Evolutionary conservation across 2,113 vertebrate species (phyloP).

Genomic region (Brachypodius melanocephalos): DNA sequence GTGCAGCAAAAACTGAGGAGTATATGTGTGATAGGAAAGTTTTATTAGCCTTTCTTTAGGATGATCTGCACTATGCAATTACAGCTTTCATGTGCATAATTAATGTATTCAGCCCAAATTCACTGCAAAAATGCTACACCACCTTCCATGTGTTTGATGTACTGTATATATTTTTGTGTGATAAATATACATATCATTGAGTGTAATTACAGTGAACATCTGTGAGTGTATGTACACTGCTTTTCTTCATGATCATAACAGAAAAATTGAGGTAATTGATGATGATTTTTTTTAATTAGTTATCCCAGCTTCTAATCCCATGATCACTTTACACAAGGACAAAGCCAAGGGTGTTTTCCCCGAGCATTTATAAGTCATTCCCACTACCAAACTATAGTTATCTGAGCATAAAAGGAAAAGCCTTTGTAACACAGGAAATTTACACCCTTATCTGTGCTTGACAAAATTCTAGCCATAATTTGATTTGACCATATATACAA

Average conservation of each 20-base stretch:
- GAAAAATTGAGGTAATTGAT: neutral
- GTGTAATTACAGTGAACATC: neutral
- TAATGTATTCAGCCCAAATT: neutral
- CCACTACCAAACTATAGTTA: neutral
- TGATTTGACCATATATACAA: slow-evolving; percentile 42
- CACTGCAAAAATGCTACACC: neutral
- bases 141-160: neutral
- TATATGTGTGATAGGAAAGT: neutral
- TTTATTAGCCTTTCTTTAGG: neutral
- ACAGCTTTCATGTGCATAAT: neutral
- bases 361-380: neutral
- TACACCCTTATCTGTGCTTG: slow-evolving; percentile 32
- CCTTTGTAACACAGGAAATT: slow-evolving; percentile 9
- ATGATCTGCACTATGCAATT: neutral
- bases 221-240: neutral
- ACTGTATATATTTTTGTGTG: neutral
- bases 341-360: neutral
- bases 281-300: neutral
- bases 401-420: neutral
- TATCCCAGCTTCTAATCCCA: neutral
- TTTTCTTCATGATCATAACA: neutral
- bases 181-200: neutral
- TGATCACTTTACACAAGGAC: neutral
- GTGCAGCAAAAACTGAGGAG: neutral
- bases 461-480: slow-evolving; percentile 24